Conservation (phyloP, 2,113 vertebrate species). For the Myotis davidii region DNA sequence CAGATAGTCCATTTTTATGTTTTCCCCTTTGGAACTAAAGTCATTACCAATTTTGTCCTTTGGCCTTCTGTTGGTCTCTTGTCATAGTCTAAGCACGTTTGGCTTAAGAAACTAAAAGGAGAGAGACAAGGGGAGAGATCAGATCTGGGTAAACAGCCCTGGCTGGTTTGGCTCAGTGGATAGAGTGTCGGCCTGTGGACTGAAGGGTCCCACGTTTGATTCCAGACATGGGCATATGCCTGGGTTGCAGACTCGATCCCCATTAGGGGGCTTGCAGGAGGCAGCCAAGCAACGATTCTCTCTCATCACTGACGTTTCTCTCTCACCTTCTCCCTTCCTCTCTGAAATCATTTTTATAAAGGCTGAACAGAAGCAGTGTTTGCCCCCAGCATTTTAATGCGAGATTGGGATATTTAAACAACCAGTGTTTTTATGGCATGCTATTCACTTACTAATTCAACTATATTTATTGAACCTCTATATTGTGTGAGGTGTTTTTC, state of each 20-base stretch:
- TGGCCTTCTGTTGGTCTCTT: not conserved
- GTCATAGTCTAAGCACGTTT: conserved; percentile 26
- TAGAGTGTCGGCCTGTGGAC: no score
- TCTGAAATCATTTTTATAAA: no score
- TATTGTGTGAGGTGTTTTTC: not conserved
- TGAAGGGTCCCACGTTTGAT: no score
- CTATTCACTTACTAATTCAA: not conserved
- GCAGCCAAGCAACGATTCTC: no score
- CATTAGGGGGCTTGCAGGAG: no score
- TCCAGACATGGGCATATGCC: no score
- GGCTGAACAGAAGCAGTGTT: not conserved
- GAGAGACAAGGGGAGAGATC: not conserved
- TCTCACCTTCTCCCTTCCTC: no score
- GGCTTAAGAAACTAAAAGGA: not conserved
- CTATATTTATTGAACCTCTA: not conserved
- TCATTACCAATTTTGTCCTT: conserved; percentile 57
- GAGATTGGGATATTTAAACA: not conserved
- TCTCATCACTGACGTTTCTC: no score
- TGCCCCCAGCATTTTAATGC: not conserved
- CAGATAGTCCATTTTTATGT: conserved; percentile 57
- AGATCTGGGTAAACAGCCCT: not conserved
- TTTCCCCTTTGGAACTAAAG: conserved; percentile 14
- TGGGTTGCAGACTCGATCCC: no score
- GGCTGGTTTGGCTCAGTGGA: no score
- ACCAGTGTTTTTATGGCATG: not conserved